Conservation (phyloP, 2,888 invertebrate genomes). For the Sialis lutaria region DNA sequence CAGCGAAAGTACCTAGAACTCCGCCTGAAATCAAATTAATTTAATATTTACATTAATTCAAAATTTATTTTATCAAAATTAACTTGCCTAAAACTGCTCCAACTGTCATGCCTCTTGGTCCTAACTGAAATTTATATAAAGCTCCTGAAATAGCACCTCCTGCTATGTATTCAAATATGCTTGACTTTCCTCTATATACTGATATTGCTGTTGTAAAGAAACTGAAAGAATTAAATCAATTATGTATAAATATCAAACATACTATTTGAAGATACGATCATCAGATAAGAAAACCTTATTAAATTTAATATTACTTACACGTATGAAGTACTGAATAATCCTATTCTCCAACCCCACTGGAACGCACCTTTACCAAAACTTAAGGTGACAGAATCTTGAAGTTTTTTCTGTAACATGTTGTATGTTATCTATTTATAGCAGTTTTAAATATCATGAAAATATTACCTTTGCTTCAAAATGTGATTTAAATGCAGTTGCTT, state of each 20-base stretch:
- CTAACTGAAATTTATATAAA: slow-evolving; percentile 48
- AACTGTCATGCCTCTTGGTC: slow-evolving; percentile 46
- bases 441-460: slow-evolving; percentile 1
- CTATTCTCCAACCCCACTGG: slow-evolving; percentile 49
- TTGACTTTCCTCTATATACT: slow-evolving; percentile 47
- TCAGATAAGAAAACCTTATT: background rate
- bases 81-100: slow-evolving; percentile 44
- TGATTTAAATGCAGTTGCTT: slow-evolving; percentile 48
- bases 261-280: too few relatives aligned
- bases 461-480: slow-evolving; percentile 51
- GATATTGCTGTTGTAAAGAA: slow-evolving; percentile 41
- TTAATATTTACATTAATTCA: background rate
- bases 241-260: background rate
- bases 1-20: slow-evolving; percentile 40
- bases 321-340: slow-evolving; percentile 47
- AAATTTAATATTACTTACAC: slow-evolving; percentile 31
- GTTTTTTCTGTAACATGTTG: slow-evolving; percentile 34
- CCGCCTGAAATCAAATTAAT: slow-evolving; percentile 28
- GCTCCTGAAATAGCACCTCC: slow-evolving; percentile 49
- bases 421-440: slow-evolving; percentile 4
- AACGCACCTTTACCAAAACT: slow-evolving; percentile 56
- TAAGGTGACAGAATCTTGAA: slow-evolving; percentile 51
- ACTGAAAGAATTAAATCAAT: slow-evolving; percentile 27
- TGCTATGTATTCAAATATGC: slow-evolving; percentile 43
- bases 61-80: background rate